Conservation (phyloP, 2,888 invertebrate genomes). For the Conus canariensis region DNA sequence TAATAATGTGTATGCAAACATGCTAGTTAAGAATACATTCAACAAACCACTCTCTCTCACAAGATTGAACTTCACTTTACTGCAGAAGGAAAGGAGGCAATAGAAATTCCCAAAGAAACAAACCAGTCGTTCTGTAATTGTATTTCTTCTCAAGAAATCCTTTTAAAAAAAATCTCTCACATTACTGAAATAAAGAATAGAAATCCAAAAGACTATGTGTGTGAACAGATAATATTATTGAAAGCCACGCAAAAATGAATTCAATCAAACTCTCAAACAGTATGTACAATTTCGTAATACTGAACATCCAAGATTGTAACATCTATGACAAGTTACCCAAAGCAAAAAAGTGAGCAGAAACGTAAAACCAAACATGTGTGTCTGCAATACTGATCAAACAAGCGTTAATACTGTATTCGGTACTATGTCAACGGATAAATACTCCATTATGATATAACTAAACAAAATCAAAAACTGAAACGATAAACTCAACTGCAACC, state of each 20-base stretch:
- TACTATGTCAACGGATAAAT: slow-evolving; percentile 25
- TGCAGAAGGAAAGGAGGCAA: no score
- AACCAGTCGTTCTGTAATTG: no score
- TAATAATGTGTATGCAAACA: no score
- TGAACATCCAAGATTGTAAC: background rate
- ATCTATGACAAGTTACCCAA: background rate
- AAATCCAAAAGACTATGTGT: no score
- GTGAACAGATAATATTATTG: no score
- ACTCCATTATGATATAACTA: background rate
- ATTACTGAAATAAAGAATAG: no score
- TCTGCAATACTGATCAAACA: slow-evolving; percentile 13
- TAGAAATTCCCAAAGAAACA: no score
- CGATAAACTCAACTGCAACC: background rate
- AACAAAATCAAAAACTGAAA: background rate
- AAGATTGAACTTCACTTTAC: background rate
- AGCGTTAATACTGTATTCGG: slow-evolving; percentile 14
- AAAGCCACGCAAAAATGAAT: background rate
- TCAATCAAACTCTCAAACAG: background rate
- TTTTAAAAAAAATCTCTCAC: no score
- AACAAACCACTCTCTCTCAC: background rate
- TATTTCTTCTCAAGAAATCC: no score
- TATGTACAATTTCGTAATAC: background rate
- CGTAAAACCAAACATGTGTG: background rate
- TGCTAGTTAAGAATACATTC: no score
- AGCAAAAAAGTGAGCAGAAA: slow-evolving; percentile 6